Conservation (phyloP, 2,888 invertebrate species). For the Stenodema calcarata region DNA sequence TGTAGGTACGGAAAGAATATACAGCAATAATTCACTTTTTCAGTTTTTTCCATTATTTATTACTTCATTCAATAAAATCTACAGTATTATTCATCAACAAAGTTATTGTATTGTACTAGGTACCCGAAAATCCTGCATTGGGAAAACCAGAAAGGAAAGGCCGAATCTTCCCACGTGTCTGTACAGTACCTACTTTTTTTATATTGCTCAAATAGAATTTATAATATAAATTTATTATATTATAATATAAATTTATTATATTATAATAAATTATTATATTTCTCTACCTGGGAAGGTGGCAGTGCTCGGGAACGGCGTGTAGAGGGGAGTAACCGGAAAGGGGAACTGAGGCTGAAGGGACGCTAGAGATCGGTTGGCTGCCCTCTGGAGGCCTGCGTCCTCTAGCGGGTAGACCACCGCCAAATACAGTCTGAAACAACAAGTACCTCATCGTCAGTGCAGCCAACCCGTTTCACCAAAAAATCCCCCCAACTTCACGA, state of each 20-base stretch:
- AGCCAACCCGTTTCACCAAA: too few species aligned
- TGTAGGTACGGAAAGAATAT: too few species aligned
- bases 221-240: background rate
- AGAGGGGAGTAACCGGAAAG: conserved; percentile 31
- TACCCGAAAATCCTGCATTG: too few species aligned
- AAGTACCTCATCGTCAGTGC: too few species aligned
- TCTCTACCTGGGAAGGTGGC: conserved; percentile 36
- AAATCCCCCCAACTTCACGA: too few species aligned
- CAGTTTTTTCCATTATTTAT: too few species aligned
- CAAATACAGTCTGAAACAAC: conserved; percentile 48
- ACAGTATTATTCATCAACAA: too few species aligned
- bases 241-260: background rate
- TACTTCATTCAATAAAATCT: too few species aligned
- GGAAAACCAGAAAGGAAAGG: background rate
- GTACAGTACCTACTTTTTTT: too few species aligned
- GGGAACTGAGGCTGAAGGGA: conserved; percentile 44
- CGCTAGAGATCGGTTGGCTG: conserved; percentile 48
- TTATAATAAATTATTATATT: background rate
- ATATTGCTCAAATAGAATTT: background rate
- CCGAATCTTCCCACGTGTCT: too few species aligned
- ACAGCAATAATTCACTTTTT: too few species aligned
- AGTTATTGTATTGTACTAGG: too few species aligned
- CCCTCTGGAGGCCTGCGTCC: conserved; percentile 49
- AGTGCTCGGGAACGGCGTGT: conserved; percentile 39
- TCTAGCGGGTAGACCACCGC: conserved; percentile 51